These are phyloP conservation scores for Chanos chanos DNA, from an alignment of 2,797 vertebrate species.

Conservation along the genomic window DNA sequence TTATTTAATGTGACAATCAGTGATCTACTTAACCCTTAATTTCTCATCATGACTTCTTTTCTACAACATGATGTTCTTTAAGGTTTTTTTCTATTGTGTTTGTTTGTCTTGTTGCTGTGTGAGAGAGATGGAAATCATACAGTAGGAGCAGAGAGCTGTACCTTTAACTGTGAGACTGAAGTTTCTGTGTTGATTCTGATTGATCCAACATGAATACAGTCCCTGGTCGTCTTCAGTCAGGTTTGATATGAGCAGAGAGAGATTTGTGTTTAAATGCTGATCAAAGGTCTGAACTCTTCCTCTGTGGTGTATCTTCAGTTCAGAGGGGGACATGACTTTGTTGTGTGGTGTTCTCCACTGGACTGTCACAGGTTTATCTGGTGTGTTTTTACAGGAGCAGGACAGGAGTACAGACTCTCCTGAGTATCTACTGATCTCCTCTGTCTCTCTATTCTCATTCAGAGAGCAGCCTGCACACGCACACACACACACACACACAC, in stretches of 20 bases:
- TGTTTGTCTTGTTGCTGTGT: too few relatives aligned
- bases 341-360: not conserved
- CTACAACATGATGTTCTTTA: too few relatives aligned
- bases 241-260: not conserved
- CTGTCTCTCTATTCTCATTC: not conserved
- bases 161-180: not conserved
- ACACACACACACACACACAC: not conserved
- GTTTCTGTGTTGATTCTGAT: not conserved
- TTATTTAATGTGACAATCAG: too few relatives aligned
- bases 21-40: too few relatives aligned
- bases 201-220: not conserved
- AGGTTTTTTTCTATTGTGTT: too few relatives aligned
- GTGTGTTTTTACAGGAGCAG: not conserved
- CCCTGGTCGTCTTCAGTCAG: slow-evolving; percentile 6
- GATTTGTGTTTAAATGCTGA: not conserved
- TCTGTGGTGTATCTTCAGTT: not conserved
- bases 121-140: too few relatives aligned
- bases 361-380: too few relatives aligned
- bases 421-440: not conserved
- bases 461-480: not conserved
- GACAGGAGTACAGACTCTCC: not conserved
- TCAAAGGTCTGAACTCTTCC: not conserved
- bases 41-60: not conserved
- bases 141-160: not conserved
- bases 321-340: rapidly evolving